A percentile compares a stretch with the other conserved stretches of the same genome.
Evolutionary conservation across 1,140 invertebrate genomes (phyloP).

Genomic region (Pogonomyrmex barbatus): DNA sequence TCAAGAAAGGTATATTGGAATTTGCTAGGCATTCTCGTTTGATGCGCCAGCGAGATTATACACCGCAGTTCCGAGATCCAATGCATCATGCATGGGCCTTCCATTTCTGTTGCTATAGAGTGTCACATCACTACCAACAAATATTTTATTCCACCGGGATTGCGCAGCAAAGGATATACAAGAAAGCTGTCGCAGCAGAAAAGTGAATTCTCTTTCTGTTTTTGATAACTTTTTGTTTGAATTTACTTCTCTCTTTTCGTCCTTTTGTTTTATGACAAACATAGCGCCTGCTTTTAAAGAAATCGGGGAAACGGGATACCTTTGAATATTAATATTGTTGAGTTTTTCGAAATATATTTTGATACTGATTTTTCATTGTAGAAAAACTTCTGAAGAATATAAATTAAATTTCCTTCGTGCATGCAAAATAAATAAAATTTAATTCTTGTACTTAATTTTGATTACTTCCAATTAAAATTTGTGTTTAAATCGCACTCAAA

Average conservation of each 20-base stretch:
- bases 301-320: background rate
- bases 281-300: background rate
- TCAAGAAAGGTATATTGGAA: constrained; percentile 25
- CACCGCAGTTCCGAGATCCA: constrained; percentile 29
- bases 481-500: background rate
- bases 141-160: constrained; percentile 29
- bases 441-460: background rate
- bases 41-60: constrained; percentile 51
- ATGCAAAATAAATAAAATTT: background rate
- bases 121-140: constrained; percentile 36
- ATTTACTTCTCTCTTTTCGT: constrained; percentile 17
- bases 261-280: constrained; percentile 2
- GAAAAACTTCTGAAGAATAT: background rate
- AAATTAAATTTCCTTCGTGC: background rate
- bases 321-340: constrained; percentile 15
- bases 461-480: constrained; percentile 20
- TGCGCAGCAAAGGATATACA: background rate
- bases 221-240: constrained; percentile 15
- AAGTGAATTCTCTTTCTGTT: constrained; percentile 20
- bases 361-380: background rate
- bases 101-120: constrained; percentile 15
- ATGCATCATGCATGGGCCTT: constrained; percentile 49
- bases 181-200: constrained; percentile 2
- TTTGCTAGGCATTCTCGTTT: constrained; percentile 28
- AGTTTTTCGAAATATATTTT: background rate